Base-by-base conservation (phyloP, 2,113 vertebrate genomes). In the Oreocharis arfaki region DNA sequence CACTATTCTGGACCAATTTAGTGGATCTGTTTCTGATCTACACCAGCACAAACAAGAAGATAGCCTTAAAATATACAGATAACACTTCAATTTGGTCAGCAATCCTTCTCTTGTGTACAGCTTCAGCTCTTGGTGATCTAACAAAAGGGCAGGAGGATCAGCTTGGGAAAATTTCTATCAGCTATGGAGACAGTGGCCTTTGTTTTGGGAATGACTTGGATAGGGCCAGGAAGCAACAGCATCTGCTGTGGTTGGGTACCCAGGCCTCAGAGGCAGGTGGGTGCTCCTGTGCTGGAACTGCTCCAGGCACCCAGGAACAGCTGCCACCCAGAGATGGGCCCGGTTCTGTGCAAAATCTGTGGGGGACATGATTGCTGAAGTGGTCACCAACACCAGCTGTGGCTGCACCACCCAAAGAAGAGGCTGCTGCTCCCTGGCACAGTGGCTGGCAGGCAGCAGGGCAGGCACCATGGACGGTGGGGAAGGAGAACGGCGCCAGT, bases 11-110 rank as follows among this genome's bases (percentile, higher is more conserved):
- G 23, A 23, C 30, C 24, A 55, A 14, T 70, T 89, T 63, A 89
- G 49, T 18, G 41, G 57, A 42, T 89, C 67, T 88, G 67, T 42
- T 93, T 50, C 41, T 89, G 53, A 84, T 89, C 79, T 93, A 35
- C 57, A 81, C 44, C 75, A 60, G n/a, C 47, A 44, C 56, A 80
- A 94, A 67, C 44, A 65, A 70, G 53, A 78, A 67, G 39, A 61
- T 11, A 70, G 44, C 30, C 35, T 87, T 75, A 53, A 89, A 88
- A 27, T n/a, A 63, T 2, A 35, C 11, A 59, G 19, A 19, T 67
- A 89, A 84, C n/a, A 19, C 26, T 52, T 35, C 14, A 10, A 22
- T 55, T 81, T 5, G 2, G 30, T 26, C 50, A 78, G 33, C 27
- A 87, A 70, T 52, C 52, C 42, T 61, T 39, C 11, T 56, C 83